phyloP scores from a whole-genome alignment of 2,888 invertebrate genomes.

The Cerastis rubricosa region DNA sequence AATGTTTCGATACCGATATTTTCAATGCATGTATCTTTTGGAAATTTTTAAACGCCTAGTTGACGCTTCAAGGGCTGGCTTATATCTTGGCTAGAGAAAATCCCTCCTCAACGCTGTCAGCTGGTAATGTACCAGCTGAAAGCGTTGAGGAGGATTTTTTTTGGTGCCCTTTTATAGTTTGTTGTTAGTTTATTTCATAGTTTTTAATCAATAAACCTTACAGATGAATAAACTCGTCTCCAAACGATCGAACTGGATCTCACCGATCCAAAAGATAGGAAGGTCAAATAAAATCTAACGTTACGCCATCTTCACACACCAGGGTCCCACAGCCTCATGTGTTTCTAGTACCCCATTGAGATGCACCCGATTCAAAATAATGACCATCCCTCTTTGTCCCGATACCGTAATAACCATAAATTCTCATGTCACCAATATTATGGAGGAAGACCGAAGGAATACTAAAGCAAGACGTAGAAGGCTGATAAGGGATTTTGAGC shows the following conservation, averaged over 20 bases:
- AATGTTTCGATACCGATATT: no score
- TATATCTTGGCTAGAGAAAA: no score
- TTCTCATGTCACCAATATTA: constrained; percentile 47
- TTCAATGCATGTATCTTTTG: no score
- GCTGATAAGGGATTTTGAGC: constrained; percentile 10
- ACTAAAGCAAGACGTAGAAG: constrained; percentile 32
- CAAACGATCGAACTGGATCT: background rate
- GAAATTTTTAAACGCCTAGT: no score
- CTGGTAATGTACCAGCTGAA: no score
- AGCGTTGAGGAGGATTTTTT: no score
- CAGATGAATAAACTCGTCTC: background rate
- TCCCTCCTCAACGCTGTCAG: no score
- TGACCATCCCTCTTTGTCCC: constrained; percentile 50
- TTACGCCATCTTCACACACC: constrained; percentile 1
- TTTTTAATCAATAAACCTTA: no score
- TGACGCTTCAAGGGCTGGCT: no score
- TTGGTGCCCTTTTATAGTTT: no score
- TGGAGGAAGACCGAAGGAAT: constrained; percentile 25
- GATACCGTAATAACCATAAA: constrained; percentile 60
- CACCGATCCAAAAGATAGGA: background rate
- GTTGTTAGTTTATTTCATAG: no score
- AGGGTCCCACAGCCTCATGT: constrained; percentile 13
- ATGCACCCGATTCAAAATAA: constrained; percentile 57
- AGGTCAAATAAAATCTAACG: constrained; percentile 29
- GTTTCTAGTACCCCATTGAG: constrained; percentile 30